Evolutionary conservation across 2,888 invertebrate species (phyloP).

Genomic region (Lordiphosa fenestrarum): DNA sequence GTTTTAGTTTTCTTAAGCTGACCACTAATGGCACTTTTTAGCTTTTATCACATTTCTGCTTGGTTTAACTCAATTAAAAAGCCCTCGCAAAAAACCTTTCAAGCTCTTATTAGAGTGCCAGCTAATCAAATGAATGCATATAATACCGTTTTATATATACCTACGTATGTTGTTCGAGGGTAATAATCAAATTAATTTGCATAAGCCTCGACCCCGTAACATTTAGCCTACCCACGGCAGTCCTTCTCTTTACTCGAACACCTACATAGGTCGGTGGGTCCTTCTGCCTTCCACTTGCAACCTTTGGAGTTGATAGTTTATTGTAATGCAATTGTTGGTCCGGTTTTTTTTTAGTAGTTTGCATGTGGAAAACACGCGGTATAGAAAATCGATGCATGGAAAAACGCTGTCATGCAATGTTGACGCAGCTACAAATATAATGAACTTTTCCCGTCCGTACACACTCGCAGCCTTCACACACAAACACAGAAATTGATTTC

Average conservation of each 20-base stretch:
- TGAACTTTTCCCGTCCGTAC: conserved; percentile 36
- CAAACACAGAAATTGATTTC: conserved; percentile 61
- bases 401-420: conserved; percentile 57
- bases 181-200: conserved; percentile 57
- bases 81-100: conserved; percentile 44
- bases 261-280: conserved; percentile 6
- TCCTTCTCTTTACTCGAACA: conserved; percentile 29
- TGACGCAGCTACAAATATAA: conserved; percentile 31
- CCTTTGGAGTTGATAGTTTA: conserved; percentile 55
- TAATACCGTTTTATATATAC: conserved; percentile 20
- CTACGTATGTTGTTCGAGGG: conserved; percentile 6
- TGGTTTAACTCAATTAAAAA: conserved; percentile 37
- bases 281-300: conserved; percentile 17
- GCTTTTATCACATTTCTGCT: conserved; percentile 12
- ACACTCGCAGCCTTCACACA: conserved; percentile 30
- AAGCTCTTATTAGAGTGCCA: conserved; percentile 18
- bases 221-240: conserved; percentile 14
- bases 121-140: conserved; percentile 54
- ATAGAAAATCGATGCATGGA: conserved; percentile 58
- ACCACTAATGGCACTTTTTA: neutral
- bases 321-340: conserved; percentile 67
- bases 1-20: no score
- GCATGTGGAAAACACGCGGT: conserved; percentile 37
- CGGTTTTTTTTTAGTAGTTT: conserved; percentile 17
- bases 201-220: conserved; percentile 39